Evolutionary conservation across 2,797 vertebrate genomes (phyloP).

Genomic region (Okamejei kenojei): DNA sequence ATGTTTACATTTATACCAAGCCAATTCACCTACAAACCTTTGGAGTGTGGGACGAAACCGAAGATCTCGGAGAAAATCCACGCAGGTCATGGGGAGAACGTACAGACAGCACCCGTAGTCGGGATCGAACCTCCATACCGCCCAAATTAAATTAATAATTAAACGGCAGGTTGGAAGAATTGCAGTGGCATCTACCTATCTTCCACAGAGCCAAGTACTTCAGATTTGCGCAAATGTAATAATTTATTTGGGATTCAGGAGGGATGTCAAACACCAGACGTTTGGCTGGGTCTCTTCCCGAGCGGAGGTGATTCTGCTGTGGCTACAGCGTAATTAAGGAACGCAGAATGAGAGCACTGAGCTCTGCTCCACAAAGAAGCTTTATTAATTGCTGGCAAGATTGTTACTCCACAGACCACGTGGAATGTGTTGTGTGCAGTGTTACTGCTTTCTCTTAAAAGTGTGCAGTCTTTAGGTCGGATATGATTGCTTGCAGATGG

Average conservation of each 20-base stretch:
- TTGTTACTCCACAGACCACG: conserved; percentile 19
- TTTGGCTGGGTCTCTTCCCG: neutral
- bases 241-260: conserved; percentile 24
- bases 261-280: neutral
- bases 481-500: conserved; percentile 34
- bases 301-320: neutral
- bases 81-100: too few relatives aligned
- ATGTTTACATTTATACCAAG: too few relatives aligned
- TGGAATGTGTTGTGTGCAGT: conserved; percentile 34
- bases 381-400: conserved; percentile 37
- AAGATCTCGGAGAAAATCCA: too few relatives aligned
- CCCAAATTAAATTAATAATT: too few relatives aligned
- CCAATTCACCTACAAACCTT: too few relatives aligned
- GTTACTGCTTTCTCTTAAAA: conserved; percentile 8
- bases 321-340: neutral
- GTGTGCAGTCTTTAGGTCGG: conserved; percentile 16
- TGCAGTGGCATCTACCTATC: neutral
- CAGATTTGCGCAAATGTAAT: neutral
- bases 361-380: conserved; percentile 19
- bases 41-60: too few relatives aligned
- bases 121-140: too few relatives aligned
- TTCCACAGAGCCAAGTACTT: neutral
- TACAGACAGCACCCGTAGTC: too few relatives aligned
- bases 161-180: neutral
- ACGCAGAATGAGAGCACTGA: conserved; percentile 15